phyloP scores from a whole-genome alignment of 2,113 vertebrate genomes.

The Phaethornis superciliosus region DNA sequence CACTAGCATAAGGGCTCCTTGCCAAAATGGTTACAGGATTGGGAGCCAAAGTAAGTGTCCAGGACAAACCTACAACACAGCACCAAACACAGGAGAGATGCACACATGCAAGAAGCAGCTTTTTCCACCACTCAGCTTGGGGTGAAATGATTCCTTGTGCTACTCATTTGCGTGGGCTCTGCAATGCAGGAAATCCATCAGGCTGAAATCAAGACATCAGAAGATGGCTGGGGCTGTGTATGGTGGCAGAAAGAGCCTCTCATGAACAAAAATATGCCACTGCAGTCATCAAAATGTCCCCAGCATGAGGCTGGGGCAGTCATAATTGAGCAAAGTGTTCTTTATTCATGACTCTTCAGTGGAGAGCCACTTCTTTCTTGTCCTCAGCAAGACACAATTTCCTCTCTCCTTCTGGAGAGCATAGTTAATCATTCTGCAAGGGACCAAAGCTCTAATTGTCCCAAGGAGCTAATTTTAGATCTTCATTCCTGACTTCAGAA shows the following conservation, averaged over 20 bases:
- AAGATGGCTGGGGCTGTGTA: neutral
- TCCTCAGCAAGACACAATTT: constrained; percentile 13
- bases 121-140: neutral
- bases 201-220: neutral
- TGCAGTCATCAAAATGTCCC: neutral
- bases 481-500: neutral
- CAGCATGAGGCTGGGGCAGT: neutral
- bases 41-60: neutral
- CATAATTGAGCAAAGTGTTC: constrained; percentile 14
- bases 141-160: neutral
- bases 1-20: neutral
- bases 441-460: constrained; percentile 16
- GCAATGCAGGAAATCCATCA: neutral
- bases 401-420: constrained; percentile 15
- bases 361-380: neutral
- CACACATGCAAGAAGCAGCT: neutral
- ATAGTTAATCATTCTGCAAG: constrained; percentile 14
- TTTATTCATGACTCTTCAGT: constrained; percentile 8
- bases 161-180: neutral
- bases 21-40: neutral
- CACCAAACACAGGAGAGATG: neutral
- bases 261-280: neutral
- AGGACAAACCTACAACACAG: neutral
- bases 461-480: constrained; percentile 19
- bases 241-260: neutral